Evolutionary conservation across 64 coral and sea anemone genomes (phyloP).

Genomic region (Anthopleura sola): DNA sequence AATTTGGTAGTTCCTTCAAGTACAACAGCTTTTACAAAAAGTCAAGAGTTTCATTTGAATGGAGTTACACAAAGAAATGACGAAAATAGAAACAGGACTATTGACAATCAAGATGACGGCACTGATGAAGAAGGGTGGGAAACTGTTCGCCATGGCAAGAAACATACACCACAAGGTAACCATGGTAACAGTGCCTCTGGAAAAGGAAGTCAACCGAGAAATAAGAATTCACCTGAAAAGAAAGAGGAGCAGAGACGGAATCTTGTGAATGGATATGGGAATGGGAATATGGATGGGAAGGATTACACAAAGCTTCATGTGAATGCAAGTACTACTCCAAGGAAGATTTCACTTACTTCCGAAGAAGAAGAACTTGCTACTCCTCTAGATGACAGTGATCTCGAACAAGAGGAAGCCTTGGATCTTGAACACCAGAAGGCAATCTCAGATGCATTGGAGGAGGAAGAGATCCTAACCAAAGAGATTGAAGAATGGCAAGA

Average conservation of each 20-base stretch:
- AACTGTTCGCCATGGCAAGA: constrained; percentile 80
- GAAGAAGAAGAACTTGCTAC: constrained; percentile 26
- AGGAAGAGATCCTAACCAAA: constrained; percentile 65
- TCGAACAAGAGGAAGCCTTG: constrained; percentile 61
- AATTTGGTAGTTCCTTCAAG: neutral
- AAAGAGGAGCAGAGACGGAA: neutral
- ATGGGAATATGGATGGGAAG: constrained; percentile 17
- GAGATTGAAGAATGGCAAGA: constrained; percentile 82
- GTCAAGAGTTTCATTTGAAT: neutral
- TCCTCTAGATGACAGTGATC: constrained; percentile 44
- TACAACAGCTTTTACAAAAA: constrained; percentile 11
- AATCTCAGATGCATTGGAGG: constrained; percentile 68
- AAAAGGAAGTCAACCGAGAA: constrained; percentile 22
- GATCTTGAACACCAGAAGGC: constrained; percentile 84
- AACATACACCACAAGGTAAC: constrained; percentile 27
- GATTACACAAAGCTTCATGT: neutral
- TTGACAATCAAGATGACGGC: constrained; percentile 19
- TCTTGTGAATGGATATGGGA: constrained; percentile 14
- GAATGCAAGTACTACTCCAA: neutral
- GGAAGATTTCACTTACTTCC: constrained; percentile 2
- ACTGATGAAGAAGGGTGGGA: constrained; percentile 89
- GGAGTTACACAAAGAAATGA: neutral
- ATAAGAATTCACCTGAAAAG: constrained; percentile 26
- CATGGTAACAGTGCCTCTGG: constrained; percentile 2
- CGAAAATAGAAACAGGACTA: too few relatives aligned